Evolutionary conservation across 92 coral and sea anemone genomes (phyloP).

Genomic region (Porites lobata): DNA sequence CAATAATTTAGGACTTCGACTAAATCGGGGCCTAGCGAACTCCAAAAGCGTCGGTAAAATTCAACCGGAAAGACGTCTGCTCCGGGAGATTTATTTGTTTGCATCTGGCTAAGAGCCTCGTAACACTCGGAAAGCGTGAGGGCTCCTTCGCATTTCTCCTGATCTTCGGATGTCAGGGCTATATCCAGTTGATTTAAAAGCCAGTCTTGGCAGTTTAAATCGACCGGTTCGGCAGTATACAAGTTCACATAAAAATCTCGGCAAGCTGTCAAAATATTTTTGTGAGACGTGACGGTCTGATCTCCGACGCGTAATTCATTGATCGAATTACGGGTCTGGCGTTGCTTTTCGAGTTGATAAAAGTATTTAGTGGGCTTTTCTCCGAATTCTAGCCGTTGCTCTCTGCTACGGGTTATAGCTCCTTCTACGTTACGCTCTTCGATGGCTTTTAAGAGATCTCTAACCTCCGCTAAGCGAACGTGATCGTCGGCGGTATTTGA

Average conservation of each 20-base stretch:
- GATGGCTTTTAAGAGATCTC: background rate
- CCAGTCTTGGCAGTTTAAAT: constrained; percentile 18
- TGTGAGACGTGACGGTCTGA: too few relatives aligned
- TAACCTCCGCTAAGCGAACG: background rate
- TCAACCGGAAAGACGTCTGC: constrained; percentile 38
- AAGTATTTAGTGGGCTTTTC: too few relatives aligned
- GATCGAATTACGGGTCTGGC: too few relatives aligned
- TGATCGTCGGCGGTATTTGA: constrained; percentile 6
- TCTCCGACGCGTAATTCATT: too few relatives aligned
- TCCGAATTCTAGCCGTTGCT: too few relatives aligned
- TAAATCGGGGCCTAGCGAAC: background rate
- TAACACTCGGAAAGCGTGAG: constrained; percentile 19
- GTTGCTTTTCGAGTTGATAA: too few relatives aligned
- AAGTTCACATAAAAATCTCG: background rate
- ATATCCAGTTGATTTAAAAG: constrained; percentile 7
- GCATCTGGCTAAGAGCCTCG: constrained; percentile 34
- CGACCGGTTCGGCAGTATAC: constrained; percentile 27
- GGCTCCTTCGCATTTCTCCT: constrained; percentile 25
- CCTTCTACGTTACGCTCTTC: background rate
- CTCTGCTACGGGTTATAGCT: too few relatives aligned
- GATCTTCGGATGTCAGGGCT: constrained; percentile 5
- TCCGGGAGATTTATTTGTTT: constrained; percentile 26
- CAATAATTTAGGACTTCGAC: background rate
- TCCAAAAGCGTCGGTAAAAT: constrained; percentile 40
- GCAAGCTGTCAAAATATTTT: background rate